Evolutionary conservation across 2,888 invertebrate species (phyloP).

Genomic region (Ornithoptera alexandrae): DNA sequence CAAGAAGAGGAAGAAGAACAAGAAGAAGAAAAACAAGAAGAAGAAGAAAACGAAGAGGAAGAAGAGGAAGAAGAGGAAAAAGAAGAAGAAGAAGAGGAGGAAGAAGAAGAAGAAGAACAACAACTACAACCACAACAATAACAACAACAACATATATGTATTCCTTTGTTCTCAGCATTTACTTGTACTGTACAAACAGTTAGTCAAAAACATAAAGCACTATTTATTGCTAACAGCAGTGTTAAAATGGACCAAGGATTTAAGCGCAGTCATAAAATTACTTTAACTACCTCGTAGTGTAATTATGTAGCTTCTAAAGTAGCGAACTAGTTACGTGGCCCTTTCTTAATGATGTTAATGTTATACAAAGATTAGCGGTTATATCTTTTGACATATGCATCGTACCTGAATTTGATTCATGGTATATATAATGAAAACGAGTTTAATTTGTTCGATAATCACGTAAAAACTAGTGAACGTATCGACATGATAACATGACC

Average conservation of each 20-base stretch:
- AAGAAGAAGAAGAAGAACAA: no score
- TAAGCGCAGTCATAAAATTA: constrained; percentile 1
- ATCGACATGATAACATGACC: no score
- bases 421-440: neutral
- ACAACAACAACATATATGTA: no score
- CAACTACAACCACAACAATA: no score
- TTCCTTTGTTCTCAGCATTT: no score
- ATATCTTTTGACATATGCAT: neutral
- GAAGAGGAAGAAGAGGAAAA: no score
- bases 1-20: no score
- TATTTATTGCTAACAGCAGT: neutral
- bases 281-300: neutral
- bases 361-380: neutral
- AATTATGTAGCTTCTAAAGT: neutral
- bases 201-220: neutral
- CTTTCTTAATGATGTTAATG: neutral
- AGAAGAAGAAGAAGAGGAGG: no score
- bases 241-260: neutral
- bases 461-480: no score
- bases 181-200: neutral
- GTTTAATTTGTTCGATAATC: no score
- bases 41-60: no score
- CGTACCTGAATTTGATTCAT: neutral
- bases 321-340: neutral
- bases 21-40: no score